Conservation (phyloP, 2,888 invertebrate species). For the Aplocera efformata region DNA sequence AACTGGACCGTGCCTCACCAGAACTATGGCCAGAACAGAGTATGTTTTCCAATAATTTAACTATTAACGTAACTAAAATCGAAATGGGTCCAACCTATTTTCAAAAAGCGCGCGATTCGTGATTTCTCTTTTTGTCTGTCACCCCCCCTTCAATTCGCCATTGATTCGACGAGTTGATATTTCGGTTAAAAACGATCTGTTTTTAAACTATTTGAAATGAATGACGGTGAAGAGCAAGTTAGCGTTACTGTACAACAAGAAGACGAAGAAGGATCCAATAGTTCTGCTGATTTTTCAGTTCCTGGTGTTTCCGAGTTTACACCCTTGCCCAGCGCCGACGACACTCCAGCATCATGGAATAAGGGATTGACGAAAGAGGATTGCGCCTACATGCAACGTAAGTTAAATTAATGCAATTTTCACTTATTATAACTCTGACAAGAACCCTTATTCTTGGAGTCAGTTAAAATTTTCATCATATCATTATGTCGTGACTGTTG, state of each 20-base stretch:
- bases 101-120: conserved; percentile 74
- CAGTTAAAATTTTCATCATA: no score
- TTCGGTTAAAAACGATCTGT: conserved; percentile 64
- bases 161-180: conserved; percentile 38
- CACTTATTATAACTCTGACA: no score
- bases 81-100: conserved; percentile 33
- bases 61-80: conserved; percentile 4
- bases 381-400: conserved; percentile 88
- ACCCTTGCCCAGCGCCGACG: conserved; percentile 79
- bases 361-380: conserved; percentile 86
- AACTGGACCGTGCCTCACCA: conserved; percentile 95
- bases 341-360: conserved; percentile 84
- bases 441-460: no score
- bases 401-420: conserved; percentile 56
- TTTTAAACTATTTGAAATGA: conserved; percentile 64
- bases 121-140: conserved; percentile 66
- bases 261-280: conserved; percentile 42
- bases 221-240: conserved; percentile 47
- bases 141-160: conserved; percentile 37
- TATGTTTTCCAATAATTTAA: conserved; percentile 65
- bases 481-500: no score
- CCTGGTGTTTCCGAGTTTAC: conserved; percentile 94
- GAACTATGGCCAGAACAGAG: conserved; percentile 98
- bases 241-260: conserved; percentile 33
- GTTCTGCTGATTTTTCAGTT: conserved; percentile 82